Conservation (phyloP, 2,888 invertebrate species). For the Netelia melanura region DNA sequence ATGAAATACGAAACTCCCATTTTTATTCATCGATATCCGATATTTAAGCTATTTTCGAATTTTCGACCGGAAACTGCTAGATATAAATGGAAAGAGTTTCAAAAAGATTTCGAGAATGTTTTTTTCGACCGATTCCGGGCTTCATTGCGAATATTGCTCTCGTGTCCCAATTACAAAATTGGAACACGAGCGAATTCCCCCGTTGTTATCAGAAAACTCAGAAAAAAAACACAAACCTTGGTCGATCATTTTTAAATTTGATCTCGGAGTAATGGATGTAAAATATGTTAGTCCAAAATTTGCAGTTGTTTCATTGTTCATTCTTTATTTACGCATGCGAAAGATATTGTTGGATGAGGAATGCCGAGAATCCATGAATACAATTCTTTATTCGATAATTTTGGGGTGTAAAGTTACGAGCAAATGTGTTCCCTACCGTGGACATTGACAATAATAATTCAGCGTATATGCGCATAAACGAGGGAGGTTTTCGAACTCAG, state of each 20-base stretch:
- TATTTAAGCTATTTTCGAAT: no score
- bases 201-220: no score
- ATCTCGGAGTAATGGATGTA: background rate
- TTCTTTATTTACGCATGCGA: background rate
- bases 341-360: background rate
- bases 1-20: background rate
- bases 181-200: no score
- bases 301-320: background rate
- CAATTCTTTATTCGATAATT: conserved; percentile 33
- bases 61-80: no score
- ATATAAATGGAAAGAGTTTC: no score
- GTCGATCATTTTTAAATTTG: no score
- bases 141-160: no score
- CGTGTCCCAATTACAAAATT: no score
- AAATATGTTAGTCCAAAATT: background rate
- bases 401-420: conserved; percentile 44
- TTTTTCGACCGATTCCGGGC: no score
- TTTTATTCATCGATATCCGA: no score
- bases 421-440: conserved; percentile 15
- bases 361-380: conserved; percentile 26
- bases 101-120: no score
- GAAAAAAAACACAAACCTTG: no score
- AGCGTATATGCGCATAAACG: conserved; percentile 52
- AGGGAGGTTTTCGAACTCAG: conserved; percentile 42
- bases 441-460: conserved; percentile 60